Evolutionary conservation across 2,113 vertebrate genomes (phyloP).

Genomic region (Mus pahari): DNA sequence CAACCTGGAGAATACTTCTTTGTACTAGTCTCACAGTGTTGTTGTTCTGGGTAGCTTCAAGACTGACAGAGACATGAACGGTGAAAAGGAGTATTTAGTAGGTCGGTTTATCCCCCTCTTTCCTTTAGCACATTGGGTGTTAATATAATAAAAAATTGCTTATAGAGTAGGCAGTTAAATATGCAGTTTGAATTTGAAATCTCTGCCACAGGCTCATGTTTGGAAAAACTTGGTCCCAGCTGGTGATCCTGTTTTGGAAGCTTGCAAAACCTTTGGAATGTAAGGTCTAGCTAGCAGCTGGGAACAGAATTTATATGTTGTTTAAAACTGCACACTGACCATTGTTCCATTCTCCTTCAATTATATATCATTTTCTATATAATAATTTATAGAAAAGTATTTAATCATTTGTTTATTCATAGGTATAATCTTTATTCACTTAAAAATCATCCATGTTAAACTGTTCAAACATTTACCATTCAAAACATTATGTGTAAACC

Average conservation of each 20-base stretch:
- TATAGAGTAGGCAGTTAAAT: background rate
- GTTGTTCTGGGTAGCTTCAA: background rate
- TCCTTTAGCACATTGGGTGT: background rate
- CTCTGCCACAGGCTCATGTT: background rate
- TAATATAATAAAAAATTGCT: background rate
- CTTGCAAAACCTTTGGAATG: background rate
- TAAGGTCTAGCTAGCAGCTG: background rate
- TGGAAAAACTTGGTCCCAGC: background rate
- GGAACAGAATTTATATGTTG: background rate
- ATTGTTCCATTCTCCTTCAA: background rate
- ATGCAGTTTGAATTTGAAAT: background rate
- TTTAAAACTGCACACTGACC: background rate
- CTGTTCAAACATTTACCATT: background rate
- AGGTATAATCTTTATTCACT: background rate
- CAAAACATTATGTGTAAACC: background rate
- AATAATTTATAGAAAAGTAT: background rate
- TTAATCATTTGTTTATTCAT: background rate
- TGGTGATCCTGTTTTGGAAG: background rate
- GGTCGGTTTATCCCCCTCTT: background rate
- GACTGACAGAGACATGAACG: background rate
- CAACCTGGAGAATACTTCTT: background rate
- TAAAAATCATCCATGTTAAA: background rate
- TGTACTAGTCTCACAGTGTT: background rate
- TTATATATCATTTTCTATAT: background rate
- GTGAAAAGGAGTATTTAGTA: background rate